Conservation (phyloP, 1,140 invertebrate species). For the Eupristina koningsbergeri region DNA sequence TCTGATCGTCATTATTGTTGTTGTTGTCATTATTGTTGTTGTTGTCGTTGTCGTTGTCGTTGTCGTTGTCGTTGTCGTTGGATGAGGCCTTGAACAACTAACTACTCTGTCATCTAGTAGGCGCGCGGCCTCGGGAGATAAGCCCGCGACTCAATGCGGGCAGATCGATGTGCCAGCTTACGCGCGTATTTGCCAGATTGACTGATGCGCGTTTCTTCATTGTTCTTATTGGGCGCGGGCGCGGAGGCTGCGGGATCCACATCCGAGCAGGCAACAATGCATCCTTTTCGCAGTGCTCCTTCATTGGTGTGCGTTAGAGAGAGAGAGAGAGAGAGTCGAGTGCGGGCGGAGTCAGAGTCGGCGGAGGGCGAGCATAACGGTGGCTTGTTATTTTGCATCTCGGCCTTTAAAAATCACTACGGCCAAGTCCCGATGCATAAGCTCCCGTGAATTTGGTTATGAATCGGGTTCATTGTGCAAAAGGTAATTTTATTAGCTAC, state of each 20-base stretch:
- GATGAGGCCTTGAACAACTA: not conserved
- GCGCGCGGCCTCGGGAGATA: too few relatives aligned
- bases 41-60: too few relatives aligned
- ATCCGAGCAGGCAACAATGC: not conserved
- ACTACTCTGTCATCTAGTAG: not conserved
- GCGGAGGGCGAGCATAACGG: not conserved
- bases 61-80: too few relatives aligned
- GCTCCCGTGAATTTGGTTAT: constrained; percentile 9
- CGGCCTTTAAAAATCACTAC: not conserved
- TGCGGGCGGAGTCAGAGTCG: too few relatives aligned
- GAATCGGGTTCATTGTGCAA: not conserved
- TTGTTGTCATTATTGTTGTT: too few relatives aligned
- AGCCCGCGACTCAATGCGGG: not conserved
- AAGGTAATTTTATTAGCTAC: not conserved
- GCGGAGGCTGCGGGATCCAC: not conserved
- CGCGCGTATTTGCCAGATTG: not conserved
- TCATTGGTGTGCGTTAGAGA: not conserved
- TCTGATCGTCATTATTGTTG: too few relatives aligned
- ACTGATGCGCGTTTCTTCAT: not conserved
- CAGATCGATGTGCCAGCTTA: not conserved
- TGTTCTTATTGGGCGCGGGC: not conserved
- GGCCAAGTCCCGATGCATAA: not conserved
- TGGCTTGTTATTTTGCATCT: too few relatives aligned
- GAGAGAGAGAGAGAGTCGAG: not conserved
- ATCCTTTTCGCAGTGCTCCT: not conserved